These are phyloP conservation scores for Hemichromis elongatus DNA, from an alignment of 2,113 vertebrate genomes.

Conservation along the genomic window DNA sequence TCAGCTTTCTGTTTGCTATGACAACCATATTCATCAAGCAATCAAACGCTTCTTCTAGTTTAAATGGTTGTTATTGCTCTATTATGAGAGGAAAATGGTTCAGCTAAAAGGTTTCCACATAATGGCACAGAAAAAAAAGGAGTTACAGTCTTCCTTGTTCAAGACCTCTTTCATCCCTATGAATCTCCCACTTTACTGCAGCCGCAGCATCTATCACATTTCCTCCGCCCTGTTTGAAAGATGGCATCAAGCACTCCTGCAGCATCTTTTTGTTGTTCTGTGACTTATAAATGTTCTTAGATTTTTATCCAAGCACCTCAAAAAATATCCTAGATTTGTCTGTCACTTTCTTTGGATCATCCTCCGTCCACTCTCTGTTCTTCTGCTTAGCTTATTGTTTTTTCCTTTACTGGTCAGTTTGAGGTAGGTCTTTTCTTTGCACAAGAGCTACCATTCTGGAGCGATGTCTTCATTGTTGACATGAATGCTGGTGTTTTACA, in stretches of 20 bases:
- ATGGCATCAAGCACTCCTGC: not conserved
- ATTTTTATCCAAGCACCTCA: not conserved
- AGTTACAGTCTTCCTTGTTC: not conserved
- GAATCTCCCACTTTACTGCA: not conserved
- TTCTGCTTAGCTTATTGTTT: not conserved
- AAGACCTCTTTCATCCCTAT: not conserved
- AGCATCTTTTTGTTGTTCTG: not conserved
- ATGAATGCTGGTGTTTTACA: not conserved
- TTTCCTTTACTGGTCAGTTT: not conserved
- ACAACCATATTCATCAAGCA: not conserved
- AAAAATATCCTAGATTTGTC: not conserved
- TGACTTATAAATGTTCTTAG: not conserved
- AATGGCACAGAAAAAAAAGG: not conserved
- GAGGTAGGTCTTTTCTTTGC: not conserved
- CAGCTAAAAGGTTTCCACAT: not conserved
- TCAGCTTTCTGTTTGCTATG: constrained; percentile 7
- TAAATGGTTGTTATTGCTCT: not conserved
- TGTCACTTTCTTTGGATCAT: not conserved
- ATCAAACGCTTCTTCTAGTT: not conserved
- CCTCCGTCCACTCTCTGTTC: not conserved
- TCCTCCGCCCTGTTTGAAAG: not conserved
- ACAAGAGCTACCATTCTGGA: not conserved
- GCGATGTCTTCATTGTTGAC: not conserved
- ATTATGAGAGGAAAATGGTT: not conserved
- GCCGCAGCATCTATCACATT: not conserved